Evolutionary conservation across 1,140 invertebrate genomes (phyloP).

Genomic region (Littorina saxatilis): DNA sequence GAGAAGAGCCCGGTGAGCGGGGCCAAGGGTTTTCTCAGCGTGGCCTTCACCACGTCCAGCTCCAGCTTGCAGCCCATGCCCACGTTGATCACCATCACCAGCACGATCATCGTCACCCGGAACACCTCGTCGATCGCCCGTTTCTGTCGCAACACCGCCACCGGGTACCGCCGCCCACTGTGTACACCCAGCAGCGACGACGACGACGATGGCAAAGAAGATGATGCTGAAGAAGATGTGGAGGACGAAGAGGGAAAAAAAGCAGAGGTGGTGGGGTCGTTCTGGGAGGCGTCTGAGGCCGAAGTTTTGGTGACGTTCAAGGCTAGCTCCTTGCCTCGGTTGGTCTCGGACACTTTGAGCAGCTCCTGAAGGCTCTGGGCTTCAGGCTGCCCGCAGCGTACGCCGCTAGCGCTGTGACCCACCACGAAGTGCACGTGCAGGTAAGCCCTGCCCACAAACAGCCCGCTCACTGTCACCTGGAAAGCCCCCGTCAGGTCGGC

Average conservation of each 20-base stretch:
- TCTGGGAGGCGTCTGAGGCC: too few species aligned
- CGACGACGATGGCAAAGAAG: not conserved
- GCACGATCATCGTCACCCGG: slow-evolving; percentile 59
- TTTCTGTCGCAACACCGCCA: slow-evolving; percentile 13
- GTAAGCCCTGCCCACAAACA: slow-evolving; percentile 6
- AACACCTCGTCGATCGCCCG: slow-evolving; percentile 65
- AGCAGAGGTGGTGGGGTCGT: not conserved
- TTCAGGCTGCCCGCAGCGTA: not conserved
- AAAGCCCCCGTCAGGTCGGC: not conserved
- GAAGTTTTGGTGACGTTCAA: slow-evolving; percentile 11
- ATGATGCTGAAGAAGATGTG: not conserved
- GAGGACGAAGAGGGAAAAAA: not conserved
- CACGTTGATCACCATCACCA: slow-evolving; percentile 71
- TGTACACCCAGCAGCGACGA: not conserved
- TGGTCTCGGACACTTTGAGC: not conserved
- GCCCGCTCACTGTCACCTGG: not conserved
- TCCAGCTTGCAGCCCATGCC: slow-evolving; percentile 76
- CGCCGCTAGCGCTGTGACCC: not conserved
- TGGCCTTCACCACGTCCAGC: slow-evolving; percentile 67
- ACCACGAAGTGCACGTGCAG: slow-evolving; percentile 26
- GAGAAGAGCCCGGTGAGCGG: slow-evolving; percentile 73
- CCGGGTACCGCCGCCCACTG: not conserved
- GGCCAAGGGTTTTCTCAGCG: slow-evolving; percentile 71
- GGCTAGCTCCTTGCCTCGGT: not conserved
- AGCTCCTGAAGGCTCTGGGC: slow-evolving; percentile 14